Percentiles rank a stretch among this genome's conserved stretches.
These are phyloP conservation scores for Eucidaris tribuloides DNA, from an alignment of 35 echinoderm and acorn worm species.

Conservation along the genomic window DNA sequence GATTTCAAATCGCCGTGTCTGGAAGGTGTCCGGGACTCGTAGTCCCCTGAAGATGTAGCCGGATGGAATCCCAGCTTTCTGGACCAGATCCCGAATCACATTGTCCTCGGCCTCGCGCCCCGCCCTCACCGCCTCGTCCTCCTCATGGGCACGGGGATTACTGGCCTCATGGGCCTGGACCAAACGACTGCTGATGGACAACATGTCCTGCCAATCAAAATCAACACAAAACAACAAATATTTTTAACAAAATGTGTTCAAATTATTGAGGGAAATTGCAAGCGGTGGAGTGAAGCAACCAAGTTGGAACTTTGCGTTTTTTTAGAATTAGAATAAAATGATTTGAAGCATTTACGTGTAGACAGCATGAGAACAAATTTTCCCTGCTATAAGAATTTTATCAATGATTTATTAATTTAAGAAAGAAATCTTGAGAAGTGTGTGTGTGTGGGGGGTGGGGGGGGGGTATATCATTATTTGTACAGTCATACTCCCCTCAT, in stretches of 20 bases:
- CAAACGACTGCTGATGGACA: slow-evolving; percentile 66
- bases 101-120: slow-evolving; percentile 75
- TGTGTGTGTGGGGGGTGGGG: no score
- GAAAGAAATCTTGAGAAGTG: no score
- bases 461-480: no score
- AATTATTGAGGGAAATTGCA: no score
- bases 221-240: background rate
- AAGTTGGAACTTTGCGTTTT: no score
- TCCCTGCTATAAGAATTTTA: no score
- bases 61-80: slow-evolving; percentile 49
- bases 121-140: slow-evolving; percentile 70
- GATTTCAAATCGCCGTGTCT: slow-evolving; percentile 88
- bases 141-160: slow-evolving; percentile 45
- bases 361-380: no score
- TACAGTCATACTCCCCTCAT: no score
- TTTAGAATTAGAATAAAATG: no score
- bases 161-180: slow-evolving; percentile 83
- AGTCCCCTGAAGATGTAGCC: slow-evolving; percentile 67
- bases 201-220: slow-evolving; percentile 44
- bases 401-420: no score
- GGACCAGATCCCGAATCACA: slow-evolving; percentile 38
- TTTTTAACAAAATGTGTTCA: background rate
- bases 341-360: no score
- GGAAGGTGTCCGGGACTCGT: slow-evolving; percentile 83
- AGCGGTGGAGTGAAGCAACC: no score